These are phyloP conservation scores for Propithecus deckenii DNA, from an alignment of 2,797 vertebrate species.

Conservation along the genomic window DNA sequence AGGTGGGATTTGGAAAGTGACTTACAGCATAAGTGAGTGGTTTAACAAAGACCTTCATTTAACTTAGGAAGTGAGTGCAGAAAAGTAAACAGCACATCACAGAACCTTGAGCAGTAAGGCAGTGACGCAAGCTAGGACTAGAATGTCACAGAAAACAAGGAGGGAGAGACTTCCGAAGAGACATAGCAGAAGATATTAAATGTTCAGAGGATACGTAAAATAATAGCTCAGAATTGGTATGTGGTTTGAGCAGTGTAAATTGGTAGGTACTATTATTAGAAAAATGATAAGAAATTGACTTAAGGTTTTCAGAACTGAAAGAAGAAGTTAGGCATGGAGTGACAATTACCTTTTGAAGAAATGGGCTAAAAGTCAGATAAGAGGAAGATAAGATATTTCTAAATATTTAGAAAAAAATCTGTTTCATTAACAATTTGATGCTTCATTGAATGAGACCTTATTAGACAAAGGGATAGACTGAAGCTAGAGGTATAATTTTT, in stretches of 20 bases:
- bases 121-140: background rate
- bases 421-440: background rate
- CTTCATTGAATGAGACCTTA: background rate
- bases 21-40: background rate
- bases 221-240: background rate
- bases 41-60: background rate
- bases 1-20: background rate
- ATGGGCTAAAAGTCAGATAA: background rate
- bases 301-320: background rate
- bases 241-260: background rate
- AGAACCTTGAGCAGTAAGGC: background rate
- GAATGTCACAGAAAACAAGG: background rate
- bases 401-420: constrained; percentile 31
- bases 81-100: background rate
- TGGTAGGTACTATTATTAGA: background rate
- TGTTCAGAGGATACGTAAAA: background rate
- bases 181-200: background rate
- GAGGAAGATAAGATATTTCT: background rate
- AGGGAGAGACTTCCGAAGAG: background rate
- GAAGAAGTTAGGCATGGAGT: background rate
- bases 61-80: background rate
- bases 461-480: background rate
- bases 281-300: constrained; percentile 4
- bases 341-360: background rate
- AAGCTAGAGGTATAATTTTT: background rate